Evolutionary conservation across 2,888 invertebrate genomes (phyloP), one percentile per base, ranked within the genome.

Genomic region (Drosophila merina): DNA sequence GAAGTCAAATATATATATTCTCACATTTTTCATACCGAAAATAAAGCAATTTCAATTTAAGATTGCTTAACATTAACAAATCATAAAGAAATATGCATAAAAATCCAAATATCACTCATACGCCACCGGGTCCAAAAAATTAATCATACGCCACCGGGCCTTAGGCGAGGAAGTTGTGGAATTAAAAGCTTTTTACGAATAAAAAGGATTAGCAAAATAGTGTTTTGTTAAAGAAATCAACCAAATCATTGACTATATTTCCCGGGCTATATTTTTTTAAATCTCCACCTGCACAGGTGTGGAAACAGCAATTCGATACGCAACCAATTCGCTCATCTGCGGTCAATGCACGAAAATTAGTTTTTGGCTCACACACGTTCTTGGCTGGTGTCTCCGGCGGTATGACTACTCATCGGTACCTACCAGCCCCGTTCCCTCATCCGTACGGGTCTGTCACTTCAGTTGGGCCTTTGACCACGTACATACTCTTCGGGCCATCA

Each of bases 301-400:
- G 31, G 20, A 52, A 10, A 6, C 9, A 30, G 79, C 51, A 75
- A 70, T 49, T 55, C 45, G 51, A 68, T 74, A 78, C 42, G 60
- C 56, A 51, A 50, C 50, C 48, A 57, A 68, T 70, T 40, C 50
- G 12, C 49, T 14, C 12, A 42, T 52, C 10, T 14, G 48, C 75
- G 80, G 86, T 85, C 81, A 88, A 78, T 85, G 83, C 48, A 74
- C 77, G 79, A 72, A 78, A 80, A 88, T 82, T 75, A 62, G 72
- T 76, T 74, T 87, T 80, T 64, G 70, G 72, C 52, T 64, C 51
- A 57, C 66, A 77, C 72, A 74, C 56, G 67, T 51, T 68, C 31
- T 47, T 25, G 42, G 40, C 36, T 7, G 25, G 56, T 71, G 67
- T 57, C 26, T 50, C 40, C 33, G 26, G 58, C 30, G 71, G 45